Percentiles rank a stretch among this genome's conserved stretches.
phyloP scores from a whole-genome alignment of 2,888 invertebrate species.

The Megamerina dolium region DNA sequence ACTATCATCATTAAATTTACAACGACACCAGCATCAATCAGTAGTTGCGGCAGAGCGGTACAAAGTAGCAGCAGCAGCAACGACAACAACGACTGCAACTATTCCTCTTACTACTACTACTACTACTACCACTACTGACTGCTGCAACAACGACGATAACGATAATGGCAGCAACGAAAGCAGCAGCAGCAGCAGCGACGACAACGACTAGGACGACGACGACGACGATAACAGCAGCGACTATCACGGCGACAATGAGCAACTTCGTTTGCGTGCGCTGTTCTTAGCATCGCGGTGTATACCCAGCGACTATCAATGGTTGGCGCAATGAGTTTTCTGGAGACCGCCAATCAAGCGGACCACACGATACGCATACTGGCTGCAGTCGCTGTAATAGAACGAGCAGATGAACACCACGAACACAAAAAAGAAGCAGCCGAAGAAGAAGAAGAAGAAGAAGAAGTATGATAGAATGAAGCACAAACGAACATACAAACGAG shows the following conservation, averaged over 20 bases:
- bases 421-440: slow-evolving; percentile 2
- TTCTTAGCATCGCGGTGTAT: slow-evolving; percentile 47
- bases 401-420: slow-evolving; percentile 7
- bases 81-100: neutral
- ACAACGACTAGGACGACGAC: neutral
- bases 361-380: slow-evolving; percentile 4
- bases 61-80: neutral
- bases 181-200: no score
- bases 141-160: slow-evolving; percentile 1
- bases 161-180: neutral
- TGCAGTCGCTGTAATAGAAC: neutral
- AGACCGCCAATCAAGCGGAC: slow-evolving; percentile 24
- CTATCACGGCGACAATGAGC: slow-evolving; percentile 6
- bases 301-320: slow-evolving; percentile 42
- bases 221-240: slow-evolving; percentile 10
- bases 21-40: neutral
- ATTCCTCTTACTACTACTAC: no score
- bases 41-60: neutral
- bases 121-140: neutral
- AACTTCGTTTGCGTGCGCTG: slow-evolving; percentile 36
- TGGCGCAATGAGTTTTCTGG: slow-evolving; percentile 36
- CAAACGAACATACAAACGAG: slow-evolving; percentile 10
- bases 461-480: neutral
- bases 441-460: neutral
- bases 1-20: neutral